These are phyloP conservation scores for Planococcus citri DNA, from an alignment of 1,140 invertebrate species.

Conservation along the genomic window DNA sequence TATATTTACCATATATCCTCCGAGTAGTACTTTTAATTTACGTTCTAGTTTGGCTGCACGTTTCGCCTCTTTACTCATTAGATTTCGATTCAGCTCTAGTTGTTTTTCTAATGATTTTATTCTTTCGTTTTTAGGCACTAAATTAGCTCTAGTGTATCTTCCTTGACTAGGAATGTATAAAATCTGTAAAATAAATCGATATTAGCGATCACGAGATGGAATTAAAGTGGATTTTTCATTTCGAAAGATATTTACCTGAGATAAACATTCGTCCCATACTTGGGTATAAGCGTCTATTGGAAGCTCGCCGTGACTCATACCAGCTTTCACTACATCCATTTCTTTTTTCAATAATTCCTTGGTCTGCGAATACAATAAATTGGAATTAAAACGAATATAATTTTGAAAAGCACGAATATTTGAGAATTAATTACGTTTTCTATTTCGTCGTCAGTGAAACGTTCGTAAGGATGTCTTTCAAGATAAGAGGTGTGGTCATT, in stretches of 20 bases:
- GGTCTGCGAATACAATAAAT: slow-evolving; percentile 36
- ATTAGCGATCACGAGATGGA: neutral
- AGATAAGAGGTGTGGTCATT: slow-evolving; percentile 64
- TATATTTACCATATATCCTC: slow-evolving; percentile 64
- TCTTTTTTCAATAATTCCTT: slow-evolving; percentile 58
- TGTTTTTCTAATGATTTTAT: slow-evolving; percentile 86
- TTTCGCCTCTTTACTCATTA: slow-evolving; percentile 93
- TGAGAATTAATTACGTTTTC: slow-evolving; percentile 36
- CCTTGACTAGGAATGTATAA: slow-evolving; percentile 78
- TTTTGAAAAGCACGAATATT: neutral
- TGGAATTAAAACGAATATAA: neutral
- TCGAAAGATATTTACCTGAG: slow-evolving; percentile 42
- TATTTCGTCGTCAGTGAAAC: slow-evolving; percentile 57
- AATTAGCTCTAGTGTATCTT: slow-evolving; percentile 81
- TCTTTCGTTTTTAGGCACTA: slow-evolving; percentile 90
- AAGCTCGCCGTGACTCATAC: slow-evolving; percentile 90
- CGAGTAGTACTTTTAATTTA: slow-evolving; percentile 87
- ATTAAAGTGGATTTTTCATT: neutral
- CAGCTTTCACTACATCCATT: slow-evolving; percentile 78
- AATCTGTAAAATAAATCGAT: slow-evolving; percentile 41
- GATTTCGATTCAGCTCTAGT: slow-evolving; percentile 80
- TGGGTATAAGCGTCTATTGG: slow-evolving; percentile 80
- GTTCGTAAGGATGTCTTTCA: slow-evolving; percentile 71
- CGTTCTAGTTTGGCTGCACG: slow-evolving; percentile 95
- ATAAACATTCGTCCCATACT: slow-evolving; percentile 95